Percentiles rank a stretch among this genome's conserved stretches.
These are phyloP conservation scores for Carettochelys insculpta DNA, from an alignment of 2,113 vertebrate species.

Conservation along the genomic window DNA sequence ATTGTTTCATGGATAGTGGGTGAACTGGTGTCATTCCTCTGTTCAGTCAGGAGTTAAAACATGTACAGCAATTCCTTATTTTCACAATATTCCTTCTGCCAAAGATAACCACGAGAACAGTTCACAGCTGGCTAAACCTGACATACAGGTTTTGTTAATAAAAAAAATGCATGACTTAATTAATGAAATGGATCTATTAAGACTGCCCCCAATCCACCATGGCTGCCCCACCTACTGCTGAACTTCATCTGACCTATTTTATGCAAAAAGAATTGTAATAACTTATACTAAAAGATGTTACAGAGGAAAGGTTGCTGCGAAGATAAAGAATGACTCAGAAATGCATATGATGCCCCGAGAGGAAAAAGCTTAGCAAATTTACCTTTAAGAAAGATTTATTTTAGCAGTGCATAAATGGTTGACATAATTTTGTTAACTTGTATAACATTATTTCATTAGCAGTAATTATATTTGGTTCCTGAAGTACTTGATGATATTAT, in stretches of 20 bases:
- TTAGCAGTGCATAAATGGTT: conserved; percentile 58
- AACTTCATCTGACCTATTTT: conserved; percentile 82
- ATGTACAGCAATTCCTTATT: conserved; percentile 79
- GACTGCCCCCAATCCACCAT: conserved; percentile 77
- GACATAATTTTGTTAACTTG: conserved; percentile 51
- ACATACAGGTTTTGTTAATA: conserved; percentile 84
- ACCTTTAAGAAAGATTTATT: conserved; percentile 61
- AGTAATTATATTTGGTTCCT: conserved; percentile 67
- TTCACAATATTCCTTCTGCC: conserved; percentile 84
- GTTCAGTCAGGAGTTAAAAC: conserved; percentile 83
- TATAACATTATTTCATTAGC: conserved; percentile 59
- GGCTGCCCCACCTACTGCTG: conserved; percentile 80
- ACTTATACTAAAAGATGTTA: conserved; percentile 78
- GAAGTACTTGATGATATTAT: conserved; percentile 68
- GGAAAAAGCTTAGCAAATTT: conserved; percentile 64
- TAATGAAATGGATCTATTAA: conserved; percentile 85
- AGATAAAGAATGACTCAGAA: conserved; percentile 70
- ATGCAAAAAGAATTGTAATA: conserved; percentile 82
- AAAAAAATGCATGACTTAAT: conserved; percentile 84
- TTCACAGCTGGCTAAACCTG: conserved; percentile 81
- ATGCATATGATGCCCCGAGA: conserved; percentile 66
- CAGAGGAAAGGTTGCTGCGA: conserved; percentile 69
- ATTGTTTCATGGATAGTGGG: conserved; percentile 68
- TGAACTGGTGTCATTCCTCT: conserved; percentile 69
- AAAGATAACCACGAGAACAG: conserved; percentile 81